Evolutionary conservation across 2,888 invertebrate species (phyloP), one percentile per base, ranked within the genome.

Genomic region (Calephelis perditalis): DNA sequence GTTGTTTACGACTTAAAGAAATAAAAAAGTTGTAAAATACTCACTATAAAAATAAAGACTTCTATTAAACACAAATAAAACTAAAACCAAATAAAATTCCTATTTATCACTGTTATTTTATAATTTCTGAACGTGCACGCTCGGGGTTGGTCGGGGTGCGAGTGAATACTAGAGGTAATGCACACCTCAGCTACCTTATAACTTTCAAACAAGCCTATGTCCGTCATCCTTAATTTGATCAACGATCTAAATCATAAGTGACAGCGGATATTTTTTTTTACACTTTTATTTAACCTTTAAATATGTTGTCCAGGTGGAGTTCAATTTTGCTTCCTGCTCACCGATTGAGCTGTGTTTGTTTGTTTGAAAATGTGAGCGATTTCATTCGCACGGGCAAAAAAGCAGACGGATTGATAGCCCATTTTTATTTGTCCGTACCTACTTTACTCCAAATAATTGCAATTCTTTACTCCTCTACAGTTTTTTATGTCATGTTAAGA

Each of bases 61-160:
- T 56, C 43, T 11, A 35, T 57, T 55, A n/a, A 11, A 59, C 57
- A 57, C 57, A 57, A 57, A 57, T 26, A 36, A 57, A 57, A 57
- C 44, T 35, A 35, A 44, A 57, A 64, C 35, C 59, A 15, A 40
- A 57, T 44, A n/a, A 58, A 49, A 52, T 35, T 52, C 63, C 62
- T 57, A 65, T 64, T 64, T 59, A 62, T 65, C 52, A 52, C 52
- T 52, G 52, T 35, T 35, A 26, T 52, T 9, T 49, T 49, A 26
- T 2, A 9, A 26, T 35, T 52, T 10, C 65, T 56, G 59, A 66
- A 83, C 84, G 84, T 82, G 76, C 71, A 67, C 66, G 46, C 79
- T 63, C 81, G 68, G 70, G 74, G 71, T 74, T 68, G 67, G 71
- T 71, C 70, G 71, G 79, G 78, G 76, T 78, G 76, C 74, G 79